Evolutionary conservation across 2,797 vertebrate species (phyloP).

Genomic region (Vespertilio murinus): DNA sequence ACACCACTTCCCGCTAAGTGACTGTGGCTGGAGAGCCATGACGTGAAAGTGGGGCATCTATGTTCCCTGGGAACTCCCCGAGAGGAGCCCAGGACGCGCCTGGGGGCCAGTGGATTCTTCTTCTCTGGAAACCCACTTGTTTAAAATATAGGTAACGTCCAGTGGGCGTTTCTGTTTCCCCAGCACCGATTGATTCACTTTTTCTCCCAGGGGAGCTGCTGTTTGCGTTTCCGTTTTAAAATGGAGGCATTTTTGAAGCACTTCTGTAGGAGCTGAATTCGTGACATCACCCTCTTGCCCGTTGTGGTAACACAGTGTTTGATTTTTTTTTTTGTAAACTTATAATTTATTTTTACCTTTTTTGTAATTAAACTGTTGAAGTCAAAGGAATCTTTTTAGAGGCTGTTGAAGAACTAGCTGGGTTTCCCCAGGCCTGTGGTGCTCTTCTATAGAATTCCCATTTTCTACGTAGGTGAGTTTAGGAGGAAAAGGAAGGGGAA

Average conservation of each 20-base stretch:
- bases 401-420: background rate
- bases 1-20: background rate
- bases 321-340: background rate
- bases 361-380: background rate
- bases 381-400: background rate
- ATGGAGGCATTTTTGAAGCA: background rate
- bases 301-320: background rate
- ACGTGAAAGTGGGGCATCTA: background rate
- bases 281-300: background rate
- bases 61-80: background rate
- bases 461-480: background rate
- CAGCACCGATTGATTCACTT: background rate
- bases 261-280: background rate
- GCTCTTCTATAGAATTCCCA: background rate
- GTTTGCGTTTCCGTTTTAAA: background rate
- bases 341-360: background rate
- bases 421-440: background rate
- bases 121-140: background rate
- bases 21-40: background rate
- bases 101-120: background rate
- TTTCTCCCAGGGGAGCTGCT: background rate
- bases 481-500: background rate
- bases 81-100: background rate
- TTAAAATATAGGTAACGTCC: background rate
- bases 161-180: background rate